phyloP scores from a whole-genome alignment of 2,797 vertebrate species.

The Valencia hispanica region DNA sequence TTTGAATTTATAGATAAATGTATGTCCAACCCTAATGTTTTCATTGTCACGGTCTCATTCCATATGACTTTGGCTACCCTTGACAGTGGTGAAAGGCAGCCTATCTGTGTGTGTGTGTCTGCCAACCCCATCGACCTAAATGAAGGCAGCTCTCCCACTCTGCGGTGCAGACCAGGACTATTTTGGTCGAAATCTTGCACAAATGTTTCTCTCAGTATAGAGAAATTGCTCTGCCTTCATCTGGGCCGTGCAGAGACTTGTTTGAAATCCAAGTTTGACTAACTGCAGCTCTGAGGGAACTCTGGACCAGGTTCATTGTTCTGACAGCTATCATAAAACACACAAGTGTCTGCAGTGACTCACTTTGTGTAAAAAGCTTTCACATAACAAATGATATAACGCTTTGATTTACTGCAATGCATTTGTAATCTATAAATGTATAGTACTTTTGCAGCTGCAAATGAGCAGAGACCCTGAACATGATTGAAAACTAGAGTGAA shows the following conservation, averaged over 20 bases:
- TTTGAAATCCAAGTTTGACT: slow-evolving; percentile 32
- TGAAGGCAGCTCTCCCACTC: slow-evolving; percentile 70
- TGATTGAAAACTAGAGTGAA: not conserved
- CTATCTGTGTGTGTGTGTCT: slow-evolving; percentile 37
- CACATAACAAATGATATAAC: slow-evolving; percentile 8
- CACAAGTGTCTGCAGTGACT: slow-evolving; percentile 17
- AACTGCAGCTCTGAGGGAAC: slow-evolving; percentile 18
- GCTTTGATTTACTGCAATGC: not conserved
- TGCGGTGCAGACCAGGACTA: slow-evolving; percentile 75
- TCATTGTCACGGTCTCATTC: slow-evolving; percentile 65
- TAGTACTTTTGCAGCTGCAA: slow-evolving; percentile 8
- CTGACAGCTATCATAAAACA: slow-evolving; percentile 25
- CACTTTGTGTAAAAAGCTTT: slow-evolving; percentile 4
- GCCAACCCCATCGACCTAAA: slow-evolving; percentile 67
- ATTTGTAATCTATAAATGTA: not conserved
- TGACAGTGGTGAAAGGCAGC: slow-evolving; percentile 55
- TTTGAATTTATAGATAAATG: slow-evolving; percentile 39
- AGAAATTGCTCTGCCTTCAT: slow-evolving; percentile 57
- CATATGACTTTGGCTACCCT: slow-evolving; percentile 59
- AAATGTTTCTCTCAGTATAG: slow-evolving; percentile 73
- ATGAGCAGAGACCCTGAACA: not conserved
- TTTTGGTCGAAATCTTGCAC: slow-evolving; percentile 77
- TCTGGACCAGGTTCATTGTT: slow-evolving; percentile 19
- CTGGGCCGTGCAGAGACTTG: slow-evolving; percentile 27
- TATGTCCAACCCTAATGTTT: slow-evolving; percentile 27